Percentiles rank a stretch among this genome's conserved stretches.
phyloP scores from a whole-genome alignment of 1,140 invertebrate species.

The Zaprionus nigranus region DNA sequence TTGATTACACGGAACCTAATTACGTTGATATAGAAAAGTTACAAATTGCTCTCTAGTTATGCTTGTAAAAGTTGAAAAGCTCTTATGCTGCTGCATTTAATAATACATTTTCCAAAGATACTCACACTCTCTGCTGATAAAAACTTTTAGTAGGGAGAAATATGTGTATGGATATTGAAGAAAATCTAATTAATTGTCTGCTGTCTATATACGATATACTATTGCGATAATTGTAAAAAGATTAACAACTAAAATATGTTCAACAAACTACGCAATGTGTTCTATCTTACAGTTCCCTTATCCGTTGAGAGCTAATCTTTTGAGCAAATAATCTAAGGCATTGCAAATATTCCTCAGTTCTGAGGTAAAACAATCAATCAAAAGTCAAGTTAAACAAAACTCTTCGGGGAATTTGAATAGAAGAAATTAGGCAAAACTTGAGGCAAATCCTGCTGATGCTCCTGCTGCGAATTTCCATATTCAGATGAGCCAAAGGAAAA shows the following conservation, averaged over 20 bases:
- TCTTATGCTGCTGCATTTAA: background rate
- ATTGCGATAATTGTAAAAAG: too few species aligned
- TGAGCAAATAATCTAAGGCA: background rate
- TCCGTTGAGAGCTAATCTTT: background rate
- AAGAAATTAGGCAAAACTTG: constrained; percentile 38
- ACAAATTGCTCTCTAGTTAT: background rate
- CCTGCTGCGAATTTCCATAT: constrained; percentile 58
- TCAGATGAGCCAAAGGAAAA: constrained; percentile 18
- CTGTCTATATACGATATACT: too few species aligned
- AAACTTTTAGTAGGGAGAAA: too few species aligned
- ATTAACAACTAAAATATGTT: too few species aligned
- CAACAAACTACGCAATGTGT: background rate
- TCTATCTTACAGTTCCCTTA: background rate
- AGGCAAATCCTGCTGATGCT: background rate
- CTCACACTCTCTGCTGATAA: background rate
- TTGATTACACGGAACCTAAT: constrained; percentile 1
- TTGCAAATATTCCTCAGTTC: constrained; percentile 8
- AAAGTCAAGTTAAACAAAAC: constrained; percentile 69
- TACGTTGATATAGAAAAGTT: constrained; percentile 1
- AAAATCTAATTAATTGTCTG: too few species aligned
- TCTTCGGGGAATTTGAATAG: constrained; percentile 13
- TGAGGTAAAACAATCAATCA: constrained; percentile 62
- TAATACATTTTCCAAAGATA: background rate
- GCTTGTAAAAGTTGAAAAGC: background rate
- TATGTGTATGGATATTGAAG: too few species aligned